A percentile compares a stretch with the other conserved stretches of the same genome.
phyloP scores from a whole-genome alignment of 2,888 invertebrate genomes.

The Drosophila phalerata region DNA sequence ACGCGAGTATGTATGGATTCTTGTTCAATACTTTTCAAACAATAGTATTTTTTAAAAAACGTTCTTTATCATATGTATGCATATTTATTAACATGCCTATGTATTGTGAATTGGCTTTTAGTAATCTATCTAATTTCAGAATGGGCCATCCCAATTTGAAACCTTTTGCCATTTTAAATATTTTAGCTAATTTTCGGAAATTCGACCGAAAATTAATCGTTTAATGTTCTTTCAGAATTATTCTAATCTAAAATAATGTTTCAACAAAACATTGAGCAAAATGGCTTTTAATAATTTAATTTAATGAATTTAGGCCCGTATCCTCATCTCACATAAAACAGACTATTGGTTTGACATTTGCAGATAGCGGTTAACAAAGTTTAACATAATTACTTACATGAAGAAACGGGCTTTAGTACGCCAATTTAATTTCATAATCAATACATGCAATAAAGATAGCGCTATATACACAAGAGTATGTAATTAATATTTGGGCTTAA shows the following conservation, averaged over 20 bases:
- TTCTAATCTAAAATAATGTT: constrained; percentile 24
- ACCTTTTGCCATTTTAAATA: constrained; percentile 53
- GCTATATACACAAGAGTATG: constrained; percentile 64
- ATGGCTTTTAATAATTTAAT: constrained; percentile 35
- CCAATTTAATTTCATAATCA: constrained; percentile 68
- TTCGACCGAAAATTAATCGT: constrained; percentile 11
- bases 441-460: constrained; percentile 76
- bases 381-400: constrained; percentile 49
- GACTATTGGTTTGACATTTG: constrained; percentile 27
- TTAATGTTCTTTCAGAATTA: constrained; percentile 17
- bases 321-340: constrained; percentile 19
- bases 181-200: constrained; percentile 22
- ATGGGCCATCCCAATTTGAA: constrained; percentile 30
- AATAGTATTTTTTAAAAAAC: constrained; percentile 49
- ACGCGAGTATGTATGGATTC: constrained; percentile 36
- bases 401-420: constrained; percentile 35
- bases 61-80: constrained; percentile 46
- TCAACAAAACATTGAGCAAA: constrained; percentile 29
- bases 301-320: constrained; percentile 29
- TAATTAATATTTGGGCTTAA: constrained; percentile 59
- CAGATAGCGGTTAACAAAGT: constrained; percentile 22
- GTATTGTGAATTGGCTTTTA: constrained; percentile 50
- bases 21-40: constrained; percentile 53
- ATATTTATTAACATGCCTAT: constrained; percentile 48
- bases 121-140: constrained; percentile 40